These are phyloP conservation scores for Trichopoda pennipes DNA, from an alignment of 2,888 invertebrate genomes.

Conservation along the genomic window DNA sequence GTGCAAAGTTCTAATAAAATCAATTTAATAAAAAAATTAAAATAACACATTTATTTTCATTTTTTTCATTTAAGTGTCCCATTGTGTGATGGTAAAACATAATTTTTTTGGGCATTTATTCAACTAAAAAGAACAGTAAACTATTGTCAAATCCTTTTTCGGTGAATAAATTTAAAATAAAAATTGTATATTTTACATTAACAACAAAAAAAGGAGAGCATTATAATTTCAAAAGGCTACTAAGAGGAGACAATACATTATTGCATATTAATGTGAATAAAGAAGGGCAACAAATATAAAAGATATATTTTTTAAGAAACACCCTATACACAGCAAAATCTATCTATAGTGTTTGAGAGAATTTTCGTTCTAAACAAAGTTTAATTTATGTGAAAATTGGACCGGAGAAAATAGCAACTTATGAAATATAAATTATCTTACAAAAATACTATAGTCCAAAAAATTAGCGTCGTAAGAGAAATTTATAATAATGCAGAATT, in stretches of 20 bases:
- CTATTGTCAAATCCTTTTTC: slow-evolving; percentile 60
- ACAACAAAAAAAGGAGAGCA: slow-evolving; percentile 38
- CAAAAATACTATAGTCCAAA: no score
- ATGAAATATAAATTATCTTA: no score
- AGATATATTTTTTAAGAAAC: neutral
- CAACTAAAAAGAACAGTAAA: slow-evolving; percentile 24
- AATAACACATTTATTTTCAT: no score
- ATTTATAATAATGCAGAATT: no score
- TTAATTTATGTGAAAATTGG: no score
- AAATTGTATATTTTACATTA: slow-evolving; percentile 55
- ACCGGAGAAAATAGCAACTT: no score
- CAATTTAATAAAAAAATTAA: no score
- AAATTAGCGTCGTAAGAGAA: no score
- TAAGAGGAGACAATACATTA: slow-evolving; percentile 6
- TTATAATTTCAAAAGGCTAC: slow-evolving; percentile 45
- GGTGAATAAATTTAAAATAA: slow-evolving; percentile 50
- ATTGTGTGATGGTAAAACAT: slow-evolving; percentile 3
- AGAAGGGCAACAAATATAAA: slow-evolving; percentile 27
- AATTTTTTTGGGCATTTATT: slow-evolving; percentile 10
- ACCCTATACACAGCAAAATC: neutral
- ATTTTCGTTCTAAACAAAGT: no score
- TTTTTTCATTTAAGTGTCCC: no score
- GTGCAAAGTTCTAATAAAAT: no score
- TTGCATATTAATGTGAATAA: slow-evolving; percentile 39
- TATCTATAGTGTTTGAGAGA: neutral